Evolutionary conservation across 2,888 invertebrate species (phyloP).

Genomic region (Drosophila rubida): DNA sequence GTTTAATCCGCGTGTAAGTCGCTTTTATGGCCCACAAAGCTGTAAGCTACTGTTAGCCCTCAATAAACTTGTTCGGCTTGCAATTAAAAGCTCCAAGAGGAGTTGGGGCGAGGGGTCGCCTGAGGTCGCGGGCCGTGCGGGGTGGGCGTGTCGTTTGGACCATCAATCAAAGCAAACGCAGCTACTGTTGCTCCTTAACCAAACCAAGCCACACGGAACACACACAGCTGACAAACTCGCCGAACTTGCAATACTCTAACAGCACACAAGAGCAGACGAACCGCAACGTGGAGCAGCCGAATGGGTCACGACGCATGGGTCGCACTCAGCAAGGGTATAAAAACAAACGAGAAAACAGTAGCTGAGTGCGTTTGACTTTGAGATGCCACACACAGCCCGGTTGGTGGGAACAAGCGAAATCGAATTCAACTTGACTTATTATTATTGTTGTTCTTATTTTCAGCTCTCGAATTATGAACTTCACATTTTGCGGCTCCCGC

Average conservation of each 20-base stretch:
- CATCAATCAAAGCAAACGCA: conserved; percentile 42
- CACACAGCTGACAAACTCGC: background rate
- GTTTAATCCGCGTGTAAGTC: conserved; percentile 10
- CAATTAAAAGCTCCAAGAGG: conserved; percentile 30
- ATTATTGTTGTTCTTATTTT: no score
- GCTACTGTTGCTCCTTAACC: conserved; percentile 37
- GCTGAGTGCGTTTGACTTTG: background rate
- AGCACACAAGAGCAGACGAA: no score
- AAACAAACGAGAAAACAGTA: background rate
- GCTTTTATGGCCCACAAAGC: conserved; percentile 27
- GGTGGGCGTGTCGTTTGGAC: conserved; percentile 34
- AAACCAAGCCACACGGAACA: conserved; percentile 6
- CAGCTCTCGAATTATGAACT: no score
- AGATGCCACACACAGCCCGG: no score
- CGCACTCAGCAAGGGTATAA: background rate
- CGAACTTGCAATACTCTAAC: background rate
- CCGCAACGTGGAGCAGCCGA: no score
- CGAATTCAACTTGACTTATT: no score
- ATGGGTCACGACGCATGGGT: background rate
- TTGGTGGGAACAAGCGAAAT: no score
- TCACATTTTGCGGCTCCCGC: no score
- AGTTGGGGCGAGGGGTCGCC: conserved; percentile 1
- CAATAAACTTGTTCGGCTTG: conserved; percentile 50
- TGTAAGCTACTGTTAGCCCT: conserved; percentile 52
- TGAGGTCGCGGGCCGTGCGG: conserved; percentile 46